Evolutionary conservation across 2,888 invertebrate species (phyloP).

Genomic region (Pristionchus exspectatus): DNA sequence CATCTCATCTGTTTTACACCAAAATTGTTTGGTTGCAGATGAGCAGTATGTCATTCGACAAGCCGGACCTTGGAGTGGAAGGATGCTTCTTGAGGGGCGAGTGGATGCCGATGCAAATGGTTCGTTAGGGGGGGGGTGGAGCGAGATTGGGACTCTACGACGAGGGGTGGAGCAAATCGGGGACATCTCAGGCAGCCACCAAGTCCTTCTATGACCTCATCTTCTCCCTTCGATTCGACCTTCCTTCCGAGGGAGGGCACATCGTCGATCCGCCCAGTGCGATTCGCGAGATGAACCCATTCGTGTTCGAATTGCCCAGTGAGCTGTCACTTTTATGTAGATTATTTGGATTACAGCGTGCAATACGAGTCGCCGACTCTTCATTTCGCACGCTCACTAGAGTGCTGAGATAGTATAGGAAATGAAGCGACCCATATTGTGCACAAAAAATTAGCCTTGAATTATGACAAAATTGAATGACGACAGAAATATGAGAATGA

Average conservation of each 20-base stretch:
- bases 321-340: too few relatives aligned
- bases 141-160: neutral
- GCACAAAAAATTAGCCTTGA: too few relatives aligned
- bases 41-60: neutral
- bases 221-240: constrained; percentile 49
- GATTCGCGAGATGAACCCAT: constrained; percentile 49
- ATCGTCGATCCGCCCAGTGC: neutral
- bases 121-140: neutral
- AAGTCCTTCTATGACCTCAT: constrained; percentile 50
- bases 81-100: constrained; percentile 52
- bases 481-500: too few relatives aligned
- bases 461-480: too few relatives aligned
- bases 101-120: constrained; percentile 37
- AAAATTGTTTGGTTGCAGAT: neutral
- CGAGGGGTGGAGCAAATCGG: neutral
- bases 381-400: too few relatives aligned
- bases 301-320: constrained; percentile 51
- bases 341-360: too few relatives aligned
- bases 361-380: too few relatives aligned
- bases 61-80: constrained; percentile 28
- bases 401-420: too few relatives aligned
- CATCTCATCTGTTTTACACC: neutral
- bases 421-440: too few relatives aligned
- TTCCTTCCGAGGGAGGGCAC: neutral
- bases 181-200: constrained; percentile 29